Conservation (phyloP, 2,888 invertebrate genomes). For the Cheilosia vernalis region DNA sequence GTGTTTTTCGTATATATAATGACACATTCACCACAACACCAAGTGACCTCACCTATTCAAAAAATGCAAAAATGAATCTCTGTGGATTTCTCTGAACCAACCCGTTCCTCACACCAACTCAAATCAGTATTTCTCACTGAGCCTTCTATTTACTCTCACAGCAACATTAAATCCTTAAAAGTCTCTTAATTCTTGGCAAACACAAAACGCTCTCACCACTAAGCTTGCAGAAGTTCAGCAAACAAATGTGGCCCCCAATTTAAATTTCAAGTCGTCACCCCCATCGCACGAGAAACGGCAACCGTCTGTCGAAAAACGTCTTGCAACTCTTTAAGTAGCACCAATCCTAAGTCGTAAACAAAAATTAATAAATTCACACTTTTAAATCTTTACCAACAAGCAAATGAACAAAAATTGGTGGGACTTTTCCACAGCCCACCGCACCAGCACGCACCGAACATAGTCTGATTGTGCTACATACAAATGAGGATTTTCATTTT, state of each 20-base stretch:
- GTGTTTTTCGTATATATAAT: no score
- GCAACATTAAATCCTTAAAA: slow-evolving; percentile 13
- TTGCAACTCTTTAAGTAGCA: slow-evolving; percentile 25
- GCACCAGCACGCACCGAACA: background rate
- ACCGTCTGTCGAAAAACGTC: background rate
- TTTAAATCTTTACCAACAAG: slow-evolving; percentile 69
- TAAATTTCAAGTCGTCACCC: slow-evolving; percentile 28
- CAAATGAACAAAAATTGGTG: slow-evolving; percentile 34
- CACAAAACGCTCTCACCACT: slow-evolving; percentile 22
- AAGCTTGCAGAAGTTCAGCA: slow-evolving; percentile 40
- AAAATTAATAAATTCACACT: slow-evolving; percentile 75
- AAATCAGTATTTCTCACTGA: background rate
- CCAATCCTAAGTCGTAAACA: slow-evolving; percentile 57
- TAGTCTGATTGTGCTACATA: slow-evolving; percentile 46
- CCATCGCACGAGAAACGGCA: background rate
- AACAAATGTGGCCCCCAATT: slow-evolving; percentile 60
- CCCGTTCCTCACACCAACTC: background rate
- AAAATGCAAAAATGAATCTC: no score
- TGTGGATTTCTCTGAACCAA: no score
- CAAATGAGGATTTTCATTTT: slow-evolving; percentile 44
- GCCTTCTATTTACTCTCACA: background rate
- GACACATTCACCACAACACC: no score
- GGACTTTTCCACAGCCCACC: slow-evolving; percentile 6
- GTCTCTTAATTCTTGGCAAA: slow-evolving; percentile 12
- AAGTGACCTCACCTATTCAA: no score